Conservation (phyloP, 2,888 invertebrate species). For the Lepetodrilus schrolli region DNA sequence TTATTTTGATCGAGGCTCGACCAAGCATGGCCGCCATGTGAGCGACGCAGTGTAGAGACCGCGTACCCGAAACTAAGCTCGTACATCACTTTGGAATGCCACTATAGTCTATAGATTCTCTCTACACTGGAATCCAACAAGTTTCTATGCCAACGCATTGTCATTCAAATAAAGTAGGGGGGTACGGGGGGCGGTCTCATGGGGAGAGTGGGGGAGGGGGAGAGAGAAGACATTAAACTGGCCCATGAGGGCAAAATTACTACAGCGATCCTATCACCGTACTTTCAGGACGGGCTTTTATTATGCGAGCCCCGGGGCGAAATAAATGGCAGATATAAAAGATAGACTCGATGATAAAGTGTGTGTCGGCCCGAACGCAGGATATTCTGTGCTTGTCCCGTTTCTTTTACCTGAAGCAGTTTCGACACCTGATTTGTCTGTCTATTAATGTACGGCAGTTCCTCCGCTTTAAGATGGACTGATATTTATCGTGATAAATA, state of each 20-base stretch:
- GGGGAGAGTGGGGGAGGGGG: slow-evolving; percentile 10
- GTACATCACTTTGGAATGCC: slow-evolving; percentile 5
- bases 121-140: slow-evolving; percentile 1
- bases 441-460: not conserved
- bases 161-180: slow-evolving; percentile 16
- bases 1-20: slow-evolving; percentile 28
- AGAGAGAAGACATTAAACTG: slow-evolving; percentile 7
- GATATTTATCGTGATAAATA: not conserved
- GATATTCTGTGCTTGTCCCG: slow-evolving; percentile 1
- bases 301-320: slow-evolving; percentile 23
- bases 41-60: not conserved
- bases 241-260: slow-evolving; percentile 22
- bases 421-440: slow-evolving; percentile 10
- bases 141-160: slow-evolving; percentile 20
- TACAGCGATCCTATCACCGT: not conserved
- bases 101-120: not conserved
- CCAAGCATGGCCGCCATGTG: slow-evolving; percentile 27
- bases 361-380: slow-evolving; percentile 19
- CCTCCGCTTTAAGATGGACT: not conserved
- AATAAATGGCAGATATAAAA: slow-evolving; percentile 27
- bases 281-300: slow-evolving; percentile 12
- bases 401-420: slow-evolving; percentile 10
- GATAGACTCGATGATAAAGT: slow-evolving; percentile 21
- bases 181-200: no score
- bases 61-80: not conserved